Evolutionary conservation across 2,888 invertebrate genomes (phyloP).

Genomic region (Athalia rosae): DNA sequence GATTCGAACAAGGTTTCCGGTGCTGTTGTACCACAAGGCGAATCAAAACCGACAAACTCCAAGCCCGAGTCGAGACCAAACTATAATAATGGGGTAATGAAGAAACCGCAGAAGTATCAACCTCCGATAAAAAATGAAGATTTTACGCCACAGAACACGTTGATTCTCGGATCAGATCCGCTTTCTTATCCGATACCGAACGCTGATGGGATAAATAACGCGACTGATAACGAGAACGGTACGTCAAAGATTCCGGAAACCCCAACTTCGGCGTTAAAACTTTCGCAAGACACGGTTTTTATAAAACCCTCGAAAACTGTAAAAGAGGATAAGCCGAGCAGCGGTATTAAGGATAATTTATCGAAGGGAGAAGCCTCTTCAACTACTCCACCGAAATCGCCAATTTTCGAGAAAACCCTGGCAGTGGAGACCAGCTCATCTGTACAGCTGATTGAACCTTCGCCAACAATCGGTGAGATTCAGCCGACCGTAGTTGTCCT

Average conservation of each 20-base stretch:
- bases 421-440: constrained; percentile 69
- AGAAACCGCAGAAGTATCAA: constrained; percentile 61
- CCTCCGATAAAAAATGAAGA: constrained; percentile 61
- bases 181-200: constrained; percentile 60
- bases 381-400: constrained; percentile 49
- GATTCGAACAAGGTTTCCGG: neutral
- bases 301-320: constrained; percentile 52
- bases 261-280: constrained; percentile 41
- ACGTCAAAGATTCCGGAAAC: constrained; percentile 67
- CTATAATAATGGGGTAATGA: constrained; percentile 49
- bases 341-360: neutral
- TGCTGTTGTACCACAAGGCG: neutral
- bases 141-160: constrained; percentile 61
- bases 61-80: constrained; percentile 47
- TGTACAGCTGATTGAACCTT: constrained; percentile 67
- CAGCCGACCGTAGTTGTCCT: constrained; percentile 56
- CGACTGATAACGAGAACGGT: constrained; percentile 64
- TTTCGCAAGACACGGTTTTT: constrained; percentile 22
- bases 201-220: constrained; percentile 50
- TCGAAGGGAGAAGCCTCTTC: constrained; percentile 21
- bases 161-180: constrained; percentile 62
- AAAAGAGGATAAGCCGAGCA: constrained; percentile 47
- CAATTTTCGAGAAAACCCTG: constrained; percentile 60
- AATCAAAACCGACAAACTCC: constrained; percentile 5
- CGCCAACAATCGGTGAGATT: constrained; percentile 56